Base-by-base conservation (phyloP, 2,888 invertebrate genomes). In the Sphaeridia pumilis region DNA sequence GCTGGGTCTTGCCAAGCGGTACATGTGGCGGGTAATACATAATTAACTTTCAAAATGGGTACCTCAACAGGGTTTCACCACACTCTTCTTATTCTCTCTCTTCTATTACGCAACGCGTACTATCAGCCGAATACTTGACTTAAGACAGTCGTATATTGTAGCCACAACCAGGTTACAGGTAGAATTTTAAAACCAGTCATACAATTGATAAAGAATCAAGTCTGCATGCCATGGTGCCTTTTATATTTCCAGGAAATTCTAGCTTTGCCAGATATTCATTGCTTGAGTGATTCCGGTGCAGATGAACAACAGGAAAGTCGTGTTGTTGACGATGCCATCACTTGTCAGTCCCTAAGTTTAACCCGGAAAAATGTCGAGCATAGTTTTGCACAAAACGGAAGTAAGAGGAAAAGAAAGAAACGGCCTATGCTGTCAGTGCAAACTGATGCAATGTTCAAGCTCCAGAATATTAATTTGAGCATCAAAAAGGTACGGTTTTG, bases 41-140 rank as follows among this genome's bases (percentile, higher is more conserved):
- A n/a, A n/a, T n/a, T n/a, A n/a, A n/a, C n/a, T n/a, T n/a, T n/a
- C n/a, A n/a, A n/a, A n/a, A n/a, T n/a, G n/a, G n/a, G n/a, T n/a
- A n/a, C n/a, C n/a, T n/a, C n/a, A n/a, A 46, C 43, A 63, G 65
- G 59, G 63, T 36, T 64, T 64, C 50, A 61, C 58, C 22, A 50
- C 58, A 26, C 42, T 63, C 20, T 63, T 65, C 54, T 47, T 63
- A 21, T 63, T 65, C 49, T 61, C 59, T 22, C 50, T 65, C 14
- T 56, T 63, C 48, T 56, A 46, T 35, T 63, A 60, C 41, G 58
- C 65, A 47, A 58, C 59, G 12, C 59, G 65, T 20, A 56, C 60
- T 28, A 49, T 63, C 41, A 59, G 48, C 35, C 56, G 46, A 45
- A 48, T 65, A 7, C 55, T 56, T 24, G 58, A 58, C n/a, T 53